Percentiles rank a stretch among this genome's conserved stretches.
phyloP scores from a whole-genome alignment of 2,888 invertebrate species.

The Pyralis farinalis region DNA sequence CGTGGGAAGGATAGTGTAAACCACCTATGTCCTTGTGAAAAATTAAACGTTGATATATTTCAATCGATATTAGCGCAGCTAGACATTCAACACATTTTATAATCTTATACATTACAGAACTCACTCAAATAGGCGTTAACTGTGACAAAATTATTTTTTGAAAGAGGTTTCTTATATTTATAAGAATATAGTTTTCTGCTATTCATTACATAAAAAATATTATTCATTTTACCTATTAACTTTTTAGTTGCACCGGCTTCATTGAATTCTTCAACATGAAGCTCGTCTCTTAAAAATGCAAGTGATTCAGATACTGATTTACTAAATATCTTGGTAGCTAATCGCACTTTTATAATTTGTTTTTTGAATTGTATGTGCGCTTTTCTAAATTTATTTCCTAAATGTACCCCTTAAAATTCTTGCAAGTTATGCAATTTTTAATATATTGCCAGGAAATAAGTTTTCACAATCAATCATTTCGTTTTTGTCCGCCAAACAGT shows the following conservation, averaged over 20 bases:
- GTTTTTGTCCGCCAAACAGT: constrained; percentile 10
- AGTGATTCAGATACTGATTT: constrained; percentile 14
- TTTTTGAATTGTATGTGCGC: constrained; percentile 13
- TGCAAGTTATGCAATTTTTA: constrained; percentile 8
- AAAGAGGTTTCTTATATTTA: constrained; percentile 1
- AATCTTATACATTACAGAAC: no score
- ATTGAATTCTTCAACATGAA: background rate
- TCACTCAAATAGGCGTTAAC: background rate
- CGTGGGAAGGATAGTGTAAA: no score
- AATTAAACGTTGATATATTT: no score
- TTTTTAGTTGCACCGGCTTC: constrained; percentile 1
- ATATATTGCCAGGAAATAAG: constrained; percentile 3
- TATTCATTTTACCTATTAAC: constrained; percentile 7
- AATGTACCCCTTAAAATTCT: constrained; percentile 1
- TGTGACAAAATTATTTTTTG: background rate
- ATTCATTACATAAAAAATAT: constrained; percentile 11
- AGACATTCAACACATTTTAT: no score
- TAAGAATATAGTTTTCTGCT: background rate
- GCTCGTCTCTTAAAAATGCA: constrained; percentile 3
- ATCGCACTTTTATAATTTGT: constrained; percentile 19
- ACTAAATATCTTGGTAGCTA: constrained; percentile 20
- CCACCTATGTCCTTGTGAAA: no score
- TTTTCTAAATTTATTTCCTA: constrained; percentile 4
- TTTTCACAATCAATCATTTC: background rate
- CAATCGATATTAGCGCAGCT: no score